Conservation (phyloP, 2,797 vertebrate species). For the Spatula versicolor region DNA sequence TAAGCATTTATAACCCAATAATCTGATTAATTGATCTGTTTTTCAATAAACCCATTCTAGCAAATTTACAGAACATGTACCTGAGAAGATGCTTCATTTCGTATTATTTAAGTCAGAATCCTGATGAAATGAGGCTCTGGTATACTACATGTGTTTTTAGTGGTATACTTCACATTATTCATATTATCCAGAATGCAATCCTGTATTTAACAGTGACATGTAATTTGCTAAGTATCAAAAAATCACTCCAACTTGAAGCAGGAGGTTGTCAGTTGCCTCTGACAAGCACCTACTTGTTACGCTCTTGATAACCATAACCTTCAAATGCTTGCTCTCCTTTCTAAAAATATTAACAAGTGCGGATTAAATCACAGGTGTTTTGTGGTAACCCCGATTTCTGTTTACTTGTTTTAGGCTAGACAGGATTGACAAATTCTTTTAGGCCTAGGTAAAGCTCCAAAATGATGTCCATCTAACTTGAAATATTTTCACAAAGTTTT, state of each 20-base stretch:
- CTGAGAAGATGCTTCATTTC: neutral
- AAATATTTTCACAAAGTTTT: neutral
- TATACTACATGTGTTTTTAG: neutral
- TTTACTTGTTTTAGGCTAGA: neutral
- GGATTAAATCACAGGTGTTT: neutral
- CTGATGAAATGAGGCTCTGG: fast-evolving
- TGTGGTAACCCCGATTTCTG: neutral
- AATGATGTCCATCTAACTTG: neutral
- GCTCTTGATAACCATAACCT: neutral
- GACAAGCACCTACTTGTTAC: neutral
- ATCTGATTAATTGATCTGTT: neutral
- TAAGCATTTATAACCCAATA: neutral
- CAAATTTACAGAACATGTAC: neutral
- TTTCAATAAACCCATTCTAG: neutral
- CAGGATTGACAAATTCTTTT: neutral
- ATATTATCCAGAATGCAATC: neutral
- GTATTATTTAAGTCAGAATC: neutral
- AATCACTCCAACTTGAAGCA: neutral
- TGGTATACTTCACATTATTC: neutral
- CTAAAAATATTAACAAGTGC: neutral
- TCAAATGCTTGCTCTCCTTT: neutral
- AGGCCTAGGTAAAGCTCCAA: neutral
- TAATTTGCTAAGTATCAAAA: neutral
- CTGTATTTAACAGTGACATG: neutral
- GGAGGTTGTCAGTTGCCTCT: neutral